These are phyloP conservation scores for Anser cygnoides DNA, from an alignment of 2,113 vertebrate species.

Conservation along the genomic window DNA sequence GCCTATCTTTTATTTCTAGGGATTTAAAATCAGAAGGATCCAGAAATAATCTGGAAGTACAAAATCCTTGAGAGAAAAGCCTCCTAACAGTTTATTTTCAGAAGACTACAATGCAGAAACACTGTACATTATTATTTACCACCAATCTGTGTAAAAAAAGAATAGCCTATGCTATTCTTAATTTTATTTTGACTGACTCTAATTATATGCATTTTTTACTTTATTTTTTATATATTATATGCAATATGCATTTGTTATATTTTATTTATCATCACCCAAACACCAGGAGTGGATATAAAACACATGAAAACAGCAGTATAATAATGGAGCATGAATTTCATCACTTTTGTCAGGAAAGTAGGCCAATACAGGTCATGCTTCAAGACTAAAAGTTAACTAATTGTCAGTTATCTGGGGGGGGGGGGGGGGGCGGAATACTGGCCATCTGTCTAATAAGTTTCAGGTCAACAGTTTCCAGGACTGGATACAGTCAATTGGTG, in stretches of 20 bases:
- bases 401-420: not conserved
- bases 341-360: not conserved
- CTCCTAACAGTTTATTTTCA: not conserved
- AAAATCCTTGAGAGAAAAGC: not conserved
- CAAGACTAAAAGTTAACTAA: not conserved
- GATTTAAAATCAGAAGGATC: not conserved
- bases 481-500: not conserved
- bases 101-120: not conserved
- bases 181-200: not conserved
- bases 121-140: not conserved
- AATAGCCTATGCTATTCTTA: not conserved
- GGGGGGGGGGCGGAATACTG: not conserved
- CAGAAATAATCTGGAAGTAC: not conserved
- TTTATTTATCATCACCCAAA: not conserved
- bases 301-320: not conserved
- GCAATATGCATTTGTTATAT: not conserved
- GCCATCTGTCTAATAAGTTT: not conserved
- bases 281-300: not conserved
- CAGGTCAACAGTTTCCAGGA: not conserved
- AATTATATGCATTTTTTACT: not conserved
- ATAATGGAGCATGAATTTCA: not conserved
- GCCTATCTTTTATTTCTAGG: not conserved
- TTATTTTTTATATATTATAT: not conserved
- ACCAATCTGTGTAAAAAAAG: not conserved
- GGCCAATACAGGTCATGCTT: not conserved